phyloP scores from a whole-genome alignment of 2,888 invertebrate genomes.

The Disparrhopalites patrizii region DNA sequence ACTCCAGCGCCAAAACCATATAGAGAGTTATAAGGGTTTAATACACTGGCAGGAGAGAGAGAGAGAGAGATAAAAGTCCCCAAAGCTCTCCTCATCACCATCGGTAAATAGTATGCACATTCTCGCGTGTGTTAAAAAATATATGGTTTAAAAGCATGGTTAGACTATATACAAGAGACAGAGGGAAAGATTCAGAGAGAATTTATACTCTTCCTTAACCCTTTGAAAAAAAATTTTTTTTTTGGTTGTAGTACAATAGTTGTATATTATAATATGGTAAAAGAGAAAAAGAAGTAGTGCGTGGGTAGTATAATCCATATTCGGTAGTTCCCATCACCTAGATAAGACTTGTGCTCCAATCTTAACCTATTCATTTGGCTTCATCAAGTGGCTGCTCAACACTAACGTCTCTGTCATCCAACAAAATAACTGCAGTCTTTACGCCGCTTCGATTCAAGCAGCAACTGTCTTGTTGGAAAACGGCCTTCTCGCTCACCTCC shows the following conservation, averaged over 20 bases:
- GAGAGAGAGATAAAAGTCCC: slow-evolving; percentile 17
- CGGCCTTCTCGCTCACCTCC: no score
- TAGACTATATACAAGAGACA: no score
- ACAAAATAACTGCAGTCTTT: slow-evolving; percentile 27
- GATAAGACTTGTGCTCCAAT: slow-evolving; percentile 28
- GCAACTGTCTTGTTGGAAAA: no score
- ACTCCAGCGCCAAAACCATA: no score
- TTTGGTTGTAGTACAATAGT: no score
- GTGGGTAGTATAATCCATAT: slow-evolving; percentile 30
- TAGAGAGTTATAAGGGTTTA: no score
- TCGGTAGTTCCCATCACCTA: slow-evolving; percentile 28
- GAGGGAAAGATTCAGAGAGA: not conserved
- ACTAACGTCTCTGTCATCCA: slow-evolving; percentile 25
- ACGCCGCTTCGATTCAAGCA: slow-evolving; percentile 14
- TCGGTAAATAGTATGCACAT: no score
- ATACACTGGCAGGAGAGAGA: no score
- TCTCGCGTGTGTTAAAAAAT: no score
- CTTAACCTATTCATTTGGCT: slow-evolving; percentile 29
- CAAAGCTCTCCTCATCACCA: slow-evolving; percentile 22
- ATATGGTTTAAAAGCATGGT: no score
- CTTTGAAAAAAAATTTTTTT: not conserved
- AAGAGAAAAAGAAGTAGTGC: not conserved
- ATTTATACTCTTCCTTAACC: slow-evolving; percentile 14
- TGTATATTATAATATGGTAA: no score
- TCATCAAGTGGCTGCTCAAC: slow-evolving; percentile 25